Conservation (phyloP, 2,113 vertebrate species). For the Actenoides hombroni region DNA sequence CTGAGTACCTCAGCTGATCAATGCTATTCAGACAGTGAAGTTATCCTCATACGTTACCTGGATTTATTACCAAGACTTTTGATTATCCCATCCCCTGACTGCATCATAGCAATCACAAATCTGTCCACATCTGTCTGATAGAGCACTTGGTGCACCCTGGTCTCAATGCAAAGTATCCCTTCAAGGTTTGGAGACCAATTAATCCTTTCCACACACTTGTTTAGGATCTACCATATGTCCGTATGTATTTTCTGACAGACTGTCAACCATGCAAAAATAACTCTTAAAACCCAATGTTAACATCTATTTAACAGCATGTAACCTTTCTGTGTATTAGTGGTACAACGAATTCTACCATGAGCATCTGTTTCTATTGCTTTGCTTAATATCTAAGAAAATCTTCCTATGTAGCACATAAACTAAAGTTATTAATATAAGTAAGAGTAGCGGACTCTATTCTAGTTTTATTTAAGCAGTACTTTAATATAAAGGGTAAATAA, state of each 20-base stretch:
- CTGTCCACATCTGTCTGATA: neutral
- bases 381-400: neutral
- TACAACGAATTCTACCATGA: neutral
- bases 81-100: neutral
- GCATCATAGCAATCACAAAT: neutral
- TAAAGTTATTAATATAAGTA: neutral
- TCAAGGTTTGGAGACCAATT: neutral
- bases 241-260: neutral
- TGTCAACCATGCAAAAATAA: neutral
- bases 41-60: neutral
- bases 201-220: neutral
- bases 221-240: neutral
- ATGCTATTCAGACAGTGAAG: neutral
- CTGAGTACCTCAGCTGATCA: neutral
- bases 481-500: neutral
- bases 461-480: neutral
- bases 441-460: neutral
- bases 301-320: neutral
- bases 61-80: neutral
- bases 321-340: neutral
- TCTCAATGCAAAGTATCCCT: neutral
- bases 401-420: neutral
- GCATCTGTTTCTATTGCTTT: neutral
- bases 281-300: neutral
- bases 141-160: fast-evolving